Conservation (phyloP, 2,113 vertebrate species). For the Xiphorhynchus elegans region DNA sequence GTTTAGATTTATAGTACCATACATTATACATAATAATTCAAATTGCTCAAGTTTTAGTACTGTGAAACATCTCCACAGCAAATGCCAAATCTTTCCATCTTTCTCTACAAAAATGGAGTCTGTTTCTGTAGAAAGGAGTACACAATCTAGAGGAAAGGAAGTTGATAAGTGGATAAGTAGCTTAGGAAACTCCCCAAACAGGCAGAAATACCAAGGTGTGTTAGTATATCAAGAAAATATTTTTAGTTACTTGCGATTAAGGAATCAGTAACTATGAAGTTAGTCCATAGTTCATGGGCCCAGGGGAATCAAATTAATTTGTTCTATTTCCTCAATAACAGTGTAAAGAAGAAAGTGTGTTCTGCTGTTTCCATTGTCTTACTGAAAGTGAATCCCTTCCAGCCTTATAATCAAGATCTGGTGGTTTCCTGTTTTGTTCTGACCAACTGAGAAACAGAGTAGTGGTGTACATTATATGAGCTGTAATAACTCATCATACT, state of each 20-base stretch:
- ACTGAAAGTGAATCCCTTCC: neutral
- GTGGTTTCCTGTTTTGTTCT: neutral
- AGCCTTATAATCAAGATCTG: neutral
- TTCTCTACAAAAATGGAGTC: neutral
- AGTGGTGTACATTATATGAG: neutral
- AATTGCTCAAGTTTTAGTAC: neutral
- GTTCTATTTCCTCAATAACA: neutral
- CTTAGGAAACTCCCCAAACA: neutral
- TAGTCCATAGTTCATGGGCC: neutral
- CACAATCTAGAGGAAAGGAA: neutral
- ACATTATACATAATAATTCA: neutral
- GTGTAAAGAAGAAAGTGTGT: neutral
- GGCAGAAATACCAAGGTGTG: neutral
- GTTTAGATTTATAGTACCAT: neutral
- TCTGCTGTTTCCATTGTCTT: neutral
- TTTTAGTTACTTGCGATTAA: neutral
- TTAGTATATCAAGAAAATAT: neutral
- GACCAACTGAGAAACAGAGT: neutral
- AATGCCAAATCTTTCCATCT: neutral
- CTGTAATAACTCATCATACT: neutral
- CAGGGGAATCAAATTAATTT: neutral
- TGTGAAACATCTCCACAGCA: neutral
- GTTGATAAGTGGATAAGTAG: neutral
- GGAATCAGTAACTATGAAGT: neutral
- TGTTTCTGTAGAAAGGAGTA: neutral